Evolutionary conservation across 2,113 vertebrate genomes (phyloP).

Genomic region (Calonectris borealis): DNA sequence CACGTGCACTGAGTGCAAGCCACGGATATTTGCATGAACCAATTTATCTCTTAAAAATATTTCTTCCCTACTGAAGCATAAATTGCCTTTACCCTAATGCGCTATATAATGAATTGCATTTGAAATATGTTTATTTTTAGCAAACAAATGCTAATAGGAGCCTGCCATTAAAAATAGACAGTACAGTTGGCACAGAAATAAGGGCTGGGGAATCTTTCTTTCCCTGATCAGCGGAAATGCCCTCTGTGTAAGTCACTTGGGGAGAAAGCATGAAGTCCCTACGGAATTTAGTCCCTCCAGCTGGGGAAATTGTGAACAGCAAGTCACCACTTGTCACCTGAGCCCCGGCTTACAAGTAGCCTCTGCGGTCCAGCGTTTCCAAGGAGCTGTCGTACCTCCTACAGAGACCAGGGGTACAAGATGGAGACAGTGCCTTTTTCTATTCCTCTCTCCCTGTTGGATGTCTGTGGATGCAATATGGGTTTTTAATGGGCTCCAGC

Average conservation of each 20-base stretch:
- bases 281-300: background rate
- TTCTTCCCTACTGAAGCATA: slow-evolving; percentile 59
- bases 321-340: background rate
- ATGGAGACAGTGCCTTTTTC: background rate
- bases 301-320: background rate
- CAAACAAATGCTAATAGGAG: slow-evolving; percentile 60
- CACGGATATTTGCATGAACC: slow-evolving; percentile 50
- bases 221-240: slow-evolving; percentile 45
- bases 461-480: background rate
- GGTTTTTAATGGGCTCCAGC: background rate
- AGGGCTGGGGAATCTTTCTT: slow-evolving; percentile 16
- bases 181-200: slow-evolving; percentile 7
- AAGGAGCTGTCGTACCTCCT: background rate
- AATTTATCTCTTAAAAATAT: slow-evolving; percentile 62
- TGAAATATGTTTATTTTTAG: slow-evolving; percentile 73
- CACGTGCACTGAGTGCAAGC: background rate
- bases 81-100: slow-evolving; percentile 56
- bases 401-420: fast-evolving
- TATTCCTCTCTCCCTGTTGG: background rate
- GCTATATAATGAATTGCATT: slow-evolving; percentile 62
- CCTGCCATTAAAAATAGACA: slow-evolving; percentile 70
- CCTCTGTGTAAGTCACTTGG: background rate
- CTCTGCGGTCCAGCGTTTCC: background rate
- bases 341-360: background rate
- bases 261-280: background rate